Base-by-base conservation (phyloP, 2,113 vertebrate species). In the Zapus hudsonius region DNA sequence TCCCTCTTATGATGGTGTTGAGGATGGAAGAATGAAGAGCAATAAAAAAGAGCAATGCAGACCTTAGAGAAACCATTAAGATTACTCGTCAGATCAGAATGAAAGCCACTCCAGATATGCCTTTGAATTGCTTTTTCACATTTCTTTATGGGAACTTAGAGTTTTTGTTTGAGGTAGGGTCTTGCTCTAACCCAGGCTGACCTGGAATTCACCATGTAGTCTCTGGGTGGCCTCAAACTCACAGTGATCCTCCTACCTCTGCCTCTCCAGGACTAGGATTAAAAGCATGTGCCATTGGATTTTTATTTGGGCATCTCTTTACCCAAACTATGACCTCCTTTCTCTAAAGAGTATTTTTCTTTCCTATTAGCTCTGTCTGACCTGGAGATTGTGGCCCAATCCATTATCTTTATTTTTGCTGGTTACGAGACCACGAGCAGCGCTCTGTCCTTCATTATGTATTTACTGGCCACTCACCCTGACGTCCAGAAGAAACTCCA, bases 401-500 rank as follows among this genome's bases (percentile, higher is more conserved):
- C 91, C 11, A 42, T 95, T 31, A 59, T 94, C 64, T 94, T 96
- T 57, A 84, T 95, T 44, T 90, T 94, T 61, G 94, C 63, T 70
- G 96, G 93, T 57, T 96, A 96, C 3, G 96, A 96, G 64, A 82
- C 94, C 47, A 96, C 93, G 1, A 95, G 92, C 69, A 88, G 0
- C 20, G 4, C 29, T 44, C 94, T 96, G 5, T 95, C 93, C 38
- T 93, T 95, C 31, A 2, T 57, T 40, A 31, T 90, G 31, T 88
- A 96, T 74, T 16, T n/a, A 15, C 8, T 96, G 88, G 70, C 95
- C 81, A 92, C n/a, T 29, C 80, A 95, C 38, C 93, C 96, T 44
- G 93, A 95, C 4, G 22, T 95, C 38, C 95, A 97, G 66, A 69
- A 92, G 80, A 95, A 95, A 61, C 31, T 96, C 0, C 96, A 96